Evolutionary conservation across 2,888 invertebrate species (phyloP), one percentile per base, ranked within the genome.

Genomic region (Pseudococcus longispinus): DNA sequence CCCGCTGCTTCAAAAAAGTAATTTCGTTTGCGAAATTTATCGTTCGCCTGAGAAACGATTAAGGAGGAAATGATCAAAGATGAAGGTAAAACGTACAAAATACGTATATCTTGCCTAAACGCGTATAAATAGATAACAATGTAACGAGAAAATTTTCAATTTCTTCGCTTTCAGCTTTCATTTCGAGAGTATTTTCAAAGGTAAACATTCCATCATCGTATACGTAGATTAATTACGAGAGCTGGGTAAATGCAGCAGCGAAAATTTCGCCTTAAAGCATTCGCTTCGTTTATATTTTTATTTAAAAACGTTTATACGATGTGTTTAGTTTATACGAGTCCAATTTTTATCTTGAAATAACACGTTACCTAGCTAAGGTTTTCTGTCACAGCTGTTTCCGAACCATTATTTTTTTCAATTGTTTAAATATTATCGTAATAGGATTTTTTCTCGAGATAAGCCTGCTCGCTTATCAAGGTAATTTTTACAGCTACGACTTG

Each of bases 371-470:
- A 60, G 23, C 8, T 60, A 6, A 13, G 4, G 55, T 60, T 9
- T 60, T 60, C n/a, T 60, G 60, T 60, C 60, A 20, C 23, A 23
- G 23, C 60, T 23, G 60, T 18, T 13, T 18, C n/a, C n/a, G 15
- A 70, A 29, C 15, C 2, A 13, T 70, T 70, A 70, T 70, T 29
- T 29, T 70, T 2, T 11, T 13, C 29, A 29, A 70, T 29, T 70
- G 70, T 70, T 8, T 70, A 70, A 60, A 60, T 60, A 60, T 60
- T 70, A 29, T 70, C 70, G 70, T 29, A 70, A 70, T 70, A 20
- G 60, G 9, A 13, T 60, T 60, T 70, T 70, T 29, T 29, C 29
- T 29, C 29, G 5, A 29, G 70, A 70, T 70, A 70, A 70, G 70
- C 18, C 32, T 15, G 6, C 13, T 23, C 23, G 65, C 26, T 65